A percentile compares a stretch with the other conserved stretches of the same genome.
Conservation (phyloP, 1,140 invertebrate genomes). For the Leptinotarsa texana region DNA sequence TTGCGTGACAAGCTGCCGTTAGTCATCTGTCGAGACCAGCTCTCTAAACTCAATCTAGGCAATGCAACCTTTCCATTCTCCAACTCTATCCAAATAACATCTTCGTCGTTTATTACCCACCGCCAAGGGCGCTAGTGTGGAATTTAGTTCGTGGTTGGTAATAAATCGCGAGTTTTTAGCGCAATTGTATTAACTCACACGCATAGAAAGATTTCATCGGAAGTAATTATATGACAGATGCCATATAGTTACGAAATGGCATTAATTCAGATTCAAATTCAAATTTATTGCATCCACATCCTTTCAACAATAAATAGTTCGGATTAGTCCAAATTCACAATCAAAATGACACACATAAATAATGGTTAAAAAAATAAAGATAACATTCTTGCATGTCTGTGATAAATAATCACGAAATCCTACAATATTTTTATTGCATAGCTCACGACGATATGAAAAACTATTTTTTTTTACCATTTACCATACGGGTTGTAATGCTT, state of each 20-base stretch:
- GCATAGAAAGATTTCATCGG: too few relatives aligned
- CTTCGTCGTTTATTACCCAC: slow-evolving; percentile 14
- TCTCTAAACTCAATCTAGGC: slow-evolving; percentile 25
- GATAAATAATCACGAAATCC: background rate
- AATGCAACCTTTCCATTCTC: slow-evolving; percentile 24
- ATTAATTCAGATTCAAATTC: too few relatives aligned
- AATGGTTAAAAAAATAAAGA: too few relatives aligned
- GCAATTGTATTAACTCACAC: too few relatives aligned
- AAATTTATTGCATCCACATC: too few relatives aligned
- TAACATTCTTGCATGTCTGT: background rate
- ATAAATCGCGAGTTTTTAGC: background rate
- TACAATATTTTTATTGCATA: background rate
- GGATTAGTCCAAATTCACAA: too few relatives aligned
- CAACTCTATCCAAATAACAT: slow-evolving; percentile 37
- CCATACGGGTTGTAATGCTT: too few relatives aligned
- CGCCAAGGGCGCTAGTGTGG: background rate
- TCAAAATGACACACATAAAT: too few relatives aligned
- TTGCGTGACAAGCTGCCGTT: slow-evolving; percentile 32
- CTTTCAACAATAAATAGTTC: too few relatives aligned
- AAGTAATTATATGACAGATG: too few relatives aligned
- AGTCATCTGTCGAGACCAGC: slow-evolving; percentile 17
- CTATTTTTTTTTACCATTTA: background rate
- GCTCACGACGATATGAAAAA: background rate
- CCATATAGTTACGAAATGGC: too few relatives aligned
- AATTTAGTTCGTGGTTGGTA: background rate